phyloP scores from a whole-genome alignment of 2,888 invertebrate genomes.

The Clepsis dumicolana region DNA sequence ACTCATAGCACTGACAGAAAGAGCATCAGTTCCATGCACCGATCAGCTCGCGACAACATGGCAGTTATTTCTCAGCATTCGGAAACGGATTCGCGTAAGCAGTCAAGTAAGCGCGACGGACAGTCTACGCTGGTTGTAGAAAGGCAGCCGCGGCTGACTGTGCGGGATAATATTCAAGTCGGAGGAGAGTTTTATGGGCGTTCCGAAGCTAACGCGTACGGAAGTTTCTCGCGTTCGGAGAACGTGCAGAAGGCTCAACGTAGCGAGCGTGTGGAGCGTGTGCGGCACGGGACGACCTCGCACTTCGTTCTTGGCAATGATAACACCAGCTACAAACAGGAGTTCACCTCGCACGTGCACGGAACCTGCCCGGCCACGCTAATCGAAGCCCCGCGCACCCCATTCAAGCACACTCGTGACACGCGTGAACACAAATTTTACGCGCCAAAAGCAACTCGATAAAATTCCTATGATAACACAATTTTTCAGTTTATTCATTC shows the following conservation, averaged over 20 bases:
- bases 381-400: conserved; percentile 90
- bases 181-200: conserved; percentile 91
- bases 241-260: conserved; percentile 75
- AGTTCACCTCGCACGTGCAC: conserved; percentile 89
- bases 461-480: conserved; percentile 35
- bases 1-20: conserved; percentile 90
- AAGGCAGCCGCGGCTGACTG: conserved; percentile 87
- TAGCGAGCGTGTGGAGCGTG: conserved; percentile 86
- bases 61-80: conserved; percentile 82
- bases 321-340: conserved; percentile 90
- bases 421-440: conserved; percentile 95
- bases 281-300: conserved; percentile 89
- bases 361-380: conserved; percentile 94
- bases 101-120: conserved; percentile 78
- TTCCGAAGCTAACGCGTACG: conserved; percentile 90
- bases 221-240: conserved; percentile 87
- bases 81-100: conserved; percentile 72
- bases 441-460: conserved; percentile 87
- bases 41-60: conserved; percentile 87
- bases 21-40: conserved; percentile 92
- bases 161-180: conserved; percentile 89
- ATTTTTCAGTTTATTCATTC: conserved; percentile 40
- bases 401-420: conserved; percentile 94
- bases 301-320: conserved; percentile 91
- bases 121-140: conserved; percentile 85